Conservation (phyloP, 2,113 vertebrate species). For the Heterocephalus glaber region DNA sequence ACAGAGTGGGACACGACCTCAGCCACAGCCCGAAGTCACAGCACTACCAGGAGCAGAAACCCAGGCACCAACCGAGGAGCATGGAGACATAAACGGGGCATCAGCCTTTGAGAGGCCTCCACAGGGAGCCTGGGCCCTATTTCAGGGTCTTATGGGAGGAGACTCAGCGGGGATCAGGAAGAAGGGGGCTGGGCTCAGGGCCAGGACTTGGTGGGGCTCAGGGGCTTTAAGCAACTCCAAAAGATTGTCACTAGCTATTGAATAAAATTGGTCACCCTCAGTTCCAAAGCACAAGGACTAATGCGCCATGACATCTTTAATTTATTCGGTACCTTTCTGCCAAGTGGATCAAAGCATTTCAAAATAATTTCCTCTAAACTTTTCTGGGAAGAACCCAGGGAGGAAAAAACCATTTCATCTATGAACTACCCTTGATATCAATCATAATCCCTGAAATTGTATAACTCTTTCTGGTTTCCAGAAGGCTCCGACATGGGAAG, state of each 20-base stretch:
- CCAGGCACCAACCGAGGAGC: neutral
- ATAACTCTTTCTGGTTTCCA: neutral
- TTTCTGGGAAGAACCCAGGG: neutral
- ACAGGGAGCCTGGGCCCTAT: neutral
- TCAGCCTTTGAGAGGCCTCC: rapidly evolving
- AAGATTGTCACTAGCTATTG: slow-evolving; percentile 12
- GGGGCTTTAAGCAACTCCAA: slow-evolving; percentile 7
- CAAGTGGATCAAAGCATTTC: slow-evolving; percentile 64
- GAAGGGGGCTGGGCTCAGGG: neutral
- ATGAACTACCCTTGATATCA: neutral
- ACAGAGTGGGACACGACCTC: neutral
- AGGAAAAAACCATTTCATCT: neutral
- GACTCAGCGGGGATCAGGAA: neutral
- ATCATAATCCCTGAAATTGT: neutral
- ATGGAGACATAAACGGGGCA: rapidly evolving
- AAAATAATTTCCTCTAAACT: slow-evolving; percentile 36
- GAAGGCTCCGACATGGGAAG: neutral
- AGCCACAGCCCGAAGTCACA: neutral
- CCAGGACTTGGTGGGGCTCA: neutral
- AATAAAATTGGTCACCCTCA: slow-evolving; percentile 30
- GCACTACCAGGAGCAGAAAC: neutral
- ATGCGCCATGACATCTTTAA: neutral
- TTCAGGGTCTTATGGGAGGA: neutral
- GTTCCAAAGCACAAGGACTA: neutral
- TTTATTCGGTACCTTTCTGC: slow-evolving; percentile 12